phyloP scores from a whole-genome alignment of 2,888 invertebrate species.

The Dynastes maya region DNA sequence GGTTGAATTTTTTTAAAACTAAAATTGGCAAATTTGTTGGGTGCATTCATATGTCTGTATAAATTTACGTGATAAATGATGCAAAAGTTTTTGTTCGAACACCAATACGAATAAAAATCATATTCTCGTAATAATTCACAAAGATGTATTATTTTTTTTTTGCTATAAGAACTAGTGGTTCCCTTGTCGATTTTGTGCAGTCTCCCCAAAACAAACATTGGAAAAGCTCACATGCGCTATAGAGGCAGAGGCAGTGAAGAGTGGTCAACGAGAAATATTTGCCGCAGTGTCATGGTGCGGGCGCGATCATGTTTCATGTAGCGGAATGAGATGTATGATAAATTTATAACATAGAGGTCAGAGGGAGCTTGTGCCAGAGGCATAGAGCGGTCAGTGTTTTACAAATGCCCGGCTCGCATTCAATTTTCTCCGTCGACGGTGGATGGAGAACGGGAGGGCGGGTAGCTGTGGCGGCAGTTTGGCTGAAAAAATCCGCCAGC shows the following conservation, averaged over 20 bases:
- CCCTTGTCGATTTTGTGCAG: slow-evolving; percentile 8
- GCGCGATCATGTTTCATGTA: slow-evolving; percentile 63
- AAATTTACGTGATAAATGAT: no score
- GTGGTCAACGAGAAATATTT: slow-evolving; percentile 43
- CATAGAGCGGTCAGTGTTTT: slow-evolving; percentile 62
- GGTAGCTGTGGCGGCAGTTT: slow-evolving; percentile 33
- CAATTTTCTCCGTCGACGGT: slow-evolving; percentile 55
- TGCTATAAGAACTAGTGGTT: background rate
- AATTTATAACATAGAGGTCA: slow-evolving; percentile 63
- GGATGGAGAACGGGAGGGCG: slow-evolving; percentile 46
- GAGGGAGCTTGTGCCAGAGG: slow-evolving; percentile 58
- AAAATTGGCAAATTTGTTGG: no score
- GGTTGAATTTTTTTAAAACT: no score
- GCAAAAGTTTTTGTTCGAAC: no score
- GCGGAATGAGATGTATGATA: slow-evolving; percentile 67
- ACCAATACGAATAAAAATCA: background rate
- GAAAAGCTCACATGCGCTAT: slow-evolving; percentile 5
- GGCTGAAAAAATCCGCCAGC: slow-evolving; percentile 40
- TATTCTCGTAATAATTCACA: background rate
- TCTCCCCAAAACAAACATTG: slow-evolving; percentile 34
- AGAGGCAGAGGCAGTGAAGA: slow-evolving; percentile 9
- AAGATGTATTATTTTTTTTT: background rate
- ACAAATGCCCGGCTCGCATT: slow-evolving; percentile 58
- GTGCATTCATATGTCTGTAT: no score
- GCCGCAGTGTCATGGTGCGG: slow-evolving; percentile 56